Evolutionary conservation across 2,113 vertebrate species (phyloP).

Genomic region (Suncus etruscus): DNA sequence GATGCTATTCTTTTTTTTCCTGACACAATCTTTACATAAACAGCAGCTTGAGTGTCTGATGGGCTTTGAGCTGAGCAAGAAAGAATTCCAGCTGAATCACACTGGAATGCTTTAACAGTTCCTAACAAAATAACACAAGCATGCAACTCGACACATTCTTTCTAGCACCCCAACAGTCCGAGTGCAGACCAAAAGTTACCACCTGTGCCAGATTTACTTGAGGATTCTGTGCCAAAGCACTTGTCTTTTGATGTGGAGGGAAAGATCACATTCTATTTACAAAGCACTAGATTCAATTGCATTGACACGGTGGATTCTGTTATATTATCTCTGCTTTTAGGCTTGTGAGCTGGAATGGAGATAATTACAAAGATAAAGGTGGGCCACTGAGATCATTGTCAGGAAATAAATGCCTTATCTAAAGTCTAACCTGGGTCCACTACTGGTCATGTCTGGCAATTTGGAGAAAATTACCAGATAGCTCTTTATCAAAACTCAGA

Average conservation of each 20-base stretch:
- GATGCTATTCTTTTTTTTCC: conserved; percentile 68
- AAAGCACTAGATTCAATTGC: conserved; percentile 27
- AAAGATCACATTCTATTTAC: conserved; percentile 47
- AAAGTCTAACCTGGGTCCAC: not conserved
- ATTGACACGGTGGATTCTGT: not conserved
- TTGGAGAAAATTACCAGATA: conserved; percentile 13
- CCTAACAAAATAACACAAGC: conserved; percentile 39
- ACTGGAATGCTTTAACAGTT: conserved; percentile 56
- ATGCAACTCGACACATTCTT: conserved; percentile 53
- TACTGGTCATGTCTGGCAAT: not conserved
- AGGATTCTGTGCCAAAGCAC: not conserved
- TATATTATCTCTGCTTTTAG: conserved; percentile 55
- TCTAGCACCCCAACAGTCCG: not conserved
- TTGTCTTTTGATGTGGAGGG: conserved; percentile 31
- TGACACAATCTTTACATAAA: conserved; percentile 65
- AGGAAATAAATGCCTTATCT: not conserved
- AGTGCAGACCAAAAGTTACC: not conserved
- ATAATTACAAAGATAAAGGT: not conserved
- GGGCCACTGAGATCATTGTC: conserved; percentile 8
- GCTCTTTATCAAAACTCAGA: conserved; percentile 17
- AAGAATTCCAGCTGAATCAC: conserved; percentile 58
- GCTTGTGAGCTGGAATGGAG: conserved; percentile 4
- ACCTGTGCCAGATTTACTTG: not conserved
- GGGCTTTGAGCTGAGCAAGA: conserved; percentile 53
- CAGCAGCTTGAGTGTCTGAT: conserved; percentile 68